Evolutionary conservation across 1,140 invertebrate species (phyloP).

Genomic region (Lepidurus apus): DNA sequence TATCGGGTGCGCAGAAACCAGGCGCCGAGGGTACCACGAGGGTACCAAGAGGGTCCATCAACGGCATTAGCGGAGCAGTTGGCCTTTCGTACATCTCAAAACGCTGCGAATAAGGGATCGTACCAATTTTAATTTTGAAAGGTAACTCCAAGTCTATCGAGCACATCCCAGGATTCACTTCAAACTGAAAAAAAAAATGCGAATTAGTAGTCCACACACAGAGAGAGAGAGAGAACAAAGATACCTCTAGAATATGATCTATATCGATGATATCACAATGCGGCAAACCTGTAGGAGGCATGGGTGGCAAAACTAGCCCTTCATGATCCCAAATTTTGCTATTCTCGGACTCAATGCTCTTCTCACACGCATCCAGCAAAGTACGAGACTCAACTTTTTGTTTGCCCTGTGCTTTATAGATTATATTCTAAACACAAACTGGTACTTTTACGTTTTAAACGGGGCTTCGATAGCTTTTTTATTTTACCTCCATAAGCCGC

Average conservation of each 20-base stretch:
- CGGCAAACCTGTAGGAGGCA: constrained; percentile 20
- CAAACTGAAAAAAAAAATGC: constrained; percentile 3
- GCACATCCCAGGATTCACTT: constrained; percentile 16
- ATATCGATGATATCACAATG: background rate
- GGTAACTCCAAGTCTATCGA: background rate
- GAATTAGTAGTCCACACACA: background rate
- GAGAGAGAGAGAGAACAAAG: too few relatives aligned
- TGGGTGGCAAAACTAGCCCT: background rate
- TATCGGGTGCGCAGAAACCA: background rate
- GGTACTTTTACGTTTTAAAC: background rate
- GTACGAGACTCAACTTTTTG: background rate
- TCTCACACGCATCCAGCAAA: background rate
- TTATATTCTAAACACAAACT: background rate
- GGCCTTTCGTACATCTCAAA: constrained; percentile 26
- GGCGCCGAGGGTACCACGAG: background rate
- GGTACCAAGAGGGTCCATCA: background rate
- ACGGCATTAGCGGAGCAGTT: background rate
- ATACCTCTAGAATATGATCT: constrained; percentile 5
- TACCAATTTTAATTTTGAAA: constrained; percentile 23
- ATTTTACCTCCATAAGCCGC: constrained; percentile 20
- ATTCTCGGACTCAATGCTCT: background rate
- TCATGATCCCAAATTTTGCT: background rate
- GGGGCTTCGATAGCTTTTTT: background rate
- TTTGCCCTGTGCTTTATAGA: background rate
- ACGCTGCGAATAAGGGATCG: background rate